Evolutionary conservation across 2,797 vertebrate genomes (phyloP).

Genomic region (Otolemur crassicaudatus): DNA sequence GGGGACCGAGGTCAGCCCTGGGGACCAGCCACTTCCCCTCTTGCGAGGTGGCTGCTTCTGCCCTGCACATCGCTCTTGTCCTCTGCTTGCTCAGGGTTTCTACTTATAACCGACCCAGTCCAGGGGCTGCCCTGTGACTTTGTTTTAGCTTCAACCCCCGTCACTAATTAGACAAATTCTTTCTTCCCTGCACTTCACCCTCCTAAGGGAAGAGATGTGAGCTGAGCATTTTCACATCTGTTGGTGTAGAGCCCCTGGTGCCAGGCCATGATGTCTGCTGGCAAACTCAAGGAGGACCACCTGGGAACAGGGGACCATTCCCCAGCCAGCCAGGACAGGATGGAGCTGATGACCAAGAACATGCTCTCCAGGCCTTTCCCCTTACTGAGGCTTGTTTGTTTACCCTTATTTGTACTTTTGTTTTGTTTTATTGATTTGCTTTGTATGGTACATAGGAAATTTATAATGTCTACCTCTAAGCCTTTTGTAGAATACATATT

Average conservation of each 20-base stretch:
- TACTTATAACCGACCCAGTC: neutral
- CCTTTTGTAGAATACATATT: neutral
- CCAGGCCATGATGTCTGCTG: neutral
- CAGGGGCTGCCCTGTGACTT: neutral
- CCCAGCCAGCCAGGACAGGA: neutral
- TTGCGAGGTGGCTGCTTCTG: neutral
- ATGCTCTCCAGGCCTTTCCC: neutral
- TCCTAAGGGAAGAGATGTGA: neutral
- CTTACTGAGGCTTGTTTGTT: neutral
- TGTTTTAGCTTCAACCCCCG: neutral
- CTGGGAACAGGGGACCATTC: neutral
- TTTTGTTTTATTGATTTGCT: neutral
- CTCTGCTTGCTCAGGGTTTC: neutral
- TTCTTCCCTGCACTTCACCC: neutral
- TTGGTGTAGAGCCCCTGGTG: neutral
- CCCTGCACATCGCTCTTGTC: neutral
- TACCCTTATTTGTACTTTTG: conserved; percentile 19
- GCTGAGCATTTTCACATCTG: neutral
- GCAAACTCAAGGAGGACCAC: neutral
- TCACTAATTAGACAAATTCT: neutral
- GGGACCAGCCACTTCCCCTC: neutral
- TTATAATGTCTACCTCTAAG: neutral
- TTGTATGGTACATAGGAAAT: neutral
- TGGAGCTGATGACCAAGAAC: neutral
- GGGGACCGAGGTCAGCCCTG: neutral